Base-by-base conservation (phyloP, 1,140 invertebrate species). In the Vanessa tameamea region DNA sequence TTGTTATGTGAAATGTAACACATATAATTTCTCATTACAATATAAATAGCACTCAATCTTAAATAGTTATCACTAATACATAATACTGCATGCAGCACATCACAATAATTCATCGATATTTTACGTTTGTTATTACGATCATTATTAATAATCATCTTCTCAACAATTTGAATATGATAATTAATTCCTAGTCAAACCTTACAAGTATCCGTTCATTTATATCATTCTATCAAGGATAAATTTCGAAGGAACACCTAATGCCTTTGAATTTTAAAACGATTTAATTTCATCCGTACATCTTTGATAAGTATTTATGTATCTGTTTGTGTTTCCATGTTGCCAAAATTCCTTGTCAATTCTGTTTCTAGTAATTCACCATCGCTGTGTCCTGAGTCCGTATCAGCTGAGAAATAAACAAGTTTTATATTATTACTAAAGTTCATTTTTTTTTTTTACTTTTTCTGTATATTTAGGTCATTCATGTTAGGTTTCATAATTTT, bases 341-440 rank as follows among this genome's bases (percentile, higher is more conserved):
- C 57, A 37, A 31, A 81, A 23, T 81, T 78, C n/a, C 83, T 78
- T n/a, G 86, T 86, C 2, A 91, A 57, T 72, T 82, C 76, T 53
- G 87, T 88, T 77, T 91, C 88, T 64, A 87, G 82, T n/a, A 85
- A 69, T 37, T 87, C 88, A 23, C 74, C 77, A 7, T 90, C 87
- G 61, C 88, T 89, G 68, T 86, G 80, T 37, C 79, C 82, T 31
- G 82, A 87, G 67, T 90, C 89, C 65, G 78, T 76, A 53, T 91
- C 89, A 69, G 69, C 87, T 89, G 82, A 2, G 82, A 84, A 63
- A 77, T 7, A 81, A 85, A 63, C 76, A 70, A 67, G 77, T 47
- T 47, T 43, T 73, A 47, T n/a, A 23, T 31, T 61, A 15, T 2
- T 51, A 2, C n/a, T 6, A 15, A 0, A 16, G 50, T 51, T 13